These are phyloP conservation scores for Dendrolimus houi DNA, from an alignment of 2,888 invertebrate species.

Conservation along the genomic window DNA sequence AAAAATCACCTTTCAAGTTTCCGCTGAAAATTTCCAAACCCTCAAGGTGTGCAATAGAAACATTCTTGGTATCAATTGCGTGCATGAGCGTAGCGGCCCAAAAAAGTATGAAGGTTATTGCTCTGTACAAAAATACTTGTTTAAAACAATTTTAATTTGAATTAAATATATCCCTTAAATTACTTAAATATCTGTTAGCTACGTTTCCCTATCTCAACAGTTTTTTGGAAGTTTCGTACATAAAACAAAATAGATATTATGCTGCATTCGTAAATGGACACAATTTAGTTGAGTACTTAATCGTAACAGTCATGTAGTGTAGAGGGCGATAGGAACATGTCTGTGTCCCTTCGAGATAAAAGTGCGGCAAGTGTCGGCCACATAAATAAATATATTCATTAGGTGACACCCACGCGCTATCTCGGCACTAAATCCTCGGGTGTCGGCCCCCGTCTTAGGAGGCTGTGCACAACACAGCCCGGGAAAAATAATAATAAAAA, in stretches of 20 bases:
- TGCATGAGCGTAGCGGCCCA: too few species aligned
- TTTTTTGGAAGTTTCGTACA: conserved; percentile 9
- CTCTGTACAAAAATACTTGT: too few species aligned
- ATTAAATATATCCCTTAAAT: too few species aligned
- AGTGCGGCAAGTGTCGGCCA: conserved; percentile 41
- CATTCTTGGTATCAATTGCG: too few species aligned
- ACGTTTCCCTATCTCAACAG: not conserved
- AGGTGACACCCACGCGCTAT: conserved; percentile 72
- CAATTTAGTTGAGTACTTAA: conserved; percentile 6
- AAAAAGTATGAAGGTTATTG: too few species aligned
- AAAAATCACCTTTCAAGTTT: too few species aligned
- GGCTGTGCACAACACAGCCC: conserved; percentile 29
- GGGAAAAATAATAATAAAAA: conserved; percentile 33
- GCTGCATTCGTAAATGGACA: conserved; percentile 9
- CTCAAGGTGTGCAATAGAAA: too few species aligned
- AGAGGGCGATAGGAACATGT: conserved; percentile 36
- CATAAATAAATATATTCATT: conserved; percentile 75
- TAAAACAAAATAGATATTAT: not conserved
- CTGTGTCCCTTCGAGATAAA: conserved; percentile 51
- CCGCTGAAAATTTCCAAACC: too few species aligned
- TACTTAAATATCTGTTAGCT: too few species aligned
- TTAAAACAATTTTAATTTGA: too few species aligned
- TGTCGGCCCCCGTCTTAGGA: conserved; percentile 57
- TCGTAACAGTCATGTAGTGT: conserved; percentile 15
- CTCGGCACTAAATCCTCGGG: conserved; percentile 67